These are phyloP conservation scores for Trichogramma evanescens DNA, from an alignment of 2,888 invertebrate genomes.

Conservation along the genomic window DNA sequence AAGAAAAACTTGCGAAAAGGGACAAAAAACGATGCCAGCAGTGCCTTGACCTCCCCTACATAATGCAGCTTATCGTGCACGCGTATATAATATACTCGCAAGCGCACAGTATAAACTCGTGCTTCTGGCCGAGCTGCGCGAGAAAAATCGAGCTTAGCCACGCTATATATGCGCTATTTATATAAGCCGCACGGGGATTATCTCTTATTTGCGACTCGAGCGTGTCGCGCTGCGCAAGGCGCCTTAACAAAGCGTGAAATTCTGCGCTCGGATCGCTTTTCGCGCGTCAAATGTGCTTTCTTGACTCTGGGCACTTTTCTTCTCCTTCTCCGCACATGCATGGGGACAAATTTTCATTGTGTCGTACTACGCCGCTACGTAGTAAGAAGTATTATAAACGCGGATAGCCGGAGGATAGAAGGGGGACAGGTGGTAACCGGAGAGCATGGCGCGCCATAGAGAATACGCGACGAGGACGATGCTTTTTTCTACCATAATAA, in stretches of 20 bases:
- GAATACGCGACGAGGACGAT: no score
- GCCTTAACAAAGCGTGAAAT: conserved; percentile 43
- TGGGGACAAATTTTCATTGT: conserved; percentile 46
- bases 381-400: background rate
- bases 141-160: no score
- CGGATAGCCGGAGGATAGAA: conserved; percentile 14
- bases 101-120: no score
- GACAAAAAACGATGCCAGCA: background rate
- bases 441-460: conserved; percentile 18
- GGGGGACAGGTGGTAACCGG: conserved; percentile 41
- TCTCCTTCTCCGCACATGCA: background rate
- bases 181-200: no score
- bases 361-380: conserved; percentile 3
- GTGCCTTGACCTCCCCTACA: background rate
- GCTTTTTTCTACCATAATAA: no score
- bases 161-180: no score
- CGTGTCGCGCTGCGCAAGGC: conserved; percentile 5
- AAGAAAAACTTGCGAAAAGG: no score
- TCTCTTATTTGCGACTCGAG: no score
- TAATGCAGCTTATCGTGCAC: no score
- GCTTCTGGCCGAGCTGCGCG: no score
- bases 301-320: no score
- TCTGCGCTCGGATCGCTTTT: conserved; percentile 23
- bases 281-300: conserved; percentile 41
- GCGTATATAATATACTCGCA: no score